Conservation (phyloP, 2,113 vertebrate genomes). For the Platanista minor region DNA sequence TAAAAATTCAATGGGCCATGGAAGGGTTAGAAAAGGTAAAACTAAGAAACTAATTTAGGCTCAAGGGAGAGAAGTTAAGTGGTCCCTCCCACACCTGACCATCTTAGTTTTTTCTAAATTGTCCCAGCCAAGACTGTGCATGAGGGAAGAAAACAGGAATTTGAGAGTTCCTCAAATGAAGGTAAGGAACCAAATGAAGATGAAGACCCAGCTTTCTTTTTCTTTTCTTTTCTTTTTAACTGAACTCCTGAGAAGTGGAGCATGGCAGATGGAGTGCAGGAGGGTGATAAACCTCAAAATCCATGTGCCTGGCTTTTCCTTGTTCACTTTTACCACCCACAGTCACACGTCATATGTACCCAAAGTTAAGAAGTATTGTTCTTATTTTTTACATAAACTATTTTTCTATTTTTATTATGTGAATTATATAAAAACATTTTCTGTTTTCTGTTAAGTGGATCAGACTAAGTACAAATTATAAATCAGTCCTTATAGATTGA, state of each 20-base stretch:
- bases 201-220: background rate
- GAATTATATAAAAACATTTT: background rate
- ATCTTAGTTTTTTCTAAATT: background rate
- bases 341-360: background rate
- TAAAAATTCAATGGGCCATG: background rate
- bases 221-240: background rate
- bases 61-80: background rate
- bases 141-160: background rate
- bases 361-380: background rate
- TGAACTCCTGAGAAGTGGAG: background rate
- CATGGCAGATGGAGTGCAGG: background rate
- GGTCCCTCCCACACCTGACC: accelerated
- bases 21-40: background rate
- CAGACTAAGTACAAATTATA: background rate
- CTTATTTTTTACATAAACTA: background rate
- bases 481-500: background rate
- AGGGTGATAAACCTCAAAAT: background rate
- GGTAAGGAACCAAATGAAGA: background rate
- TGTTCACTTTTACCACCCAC: background rate
- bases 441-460: background rate
- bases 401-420: background rate
- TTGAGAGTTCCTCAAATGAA: background rate
- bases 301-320: background rate
- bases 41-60: background rate
- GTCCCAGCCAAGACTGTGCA: background rate